A percentile compares a stretch with the other conserved stretches of the same genome.
phyloP scores from a whole-genome alignment of 2,113 vertebrate species.

The Centropus unirufus region DNA sequence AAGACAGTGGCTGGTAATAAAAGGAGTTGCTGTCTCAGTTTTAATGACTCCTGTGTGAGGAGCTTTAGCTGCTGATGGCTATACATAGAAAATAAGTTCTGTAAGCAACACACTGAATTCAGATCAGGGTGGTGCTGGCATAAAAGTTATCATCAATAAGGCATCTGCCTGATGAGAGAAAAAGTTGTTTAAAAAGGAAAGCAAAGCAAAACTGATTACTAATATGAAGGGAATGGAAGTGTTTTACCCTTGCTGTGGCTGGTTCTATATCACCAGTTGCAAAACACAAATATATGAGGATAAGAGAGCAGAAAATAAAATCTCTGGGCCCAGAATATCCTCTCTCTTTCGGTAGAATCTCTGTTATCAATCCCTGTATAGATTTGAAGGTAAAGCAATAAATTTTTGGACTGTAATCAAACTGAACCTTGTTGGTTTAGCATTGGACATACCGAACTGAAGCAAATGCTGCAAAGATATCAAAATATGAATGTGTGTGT shows the following conservation, averaged over 20 bases:
- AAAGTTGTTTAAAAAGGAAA: not conserved
- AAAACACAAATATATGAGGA: not conserved
- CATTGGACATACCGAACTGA: not conserved
- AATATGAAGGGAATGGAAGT: not conserved
- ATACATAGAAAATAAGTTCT: not conserved
- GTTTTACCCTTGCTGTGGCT: not conserved
- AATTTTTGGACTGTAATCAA: not conserved
- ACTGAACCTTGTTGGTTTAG: not conserved
- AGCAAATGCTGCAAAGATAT: not conserved
- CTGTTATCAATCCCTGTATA: not conserved
- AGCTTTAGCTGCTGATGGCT: not conserved
- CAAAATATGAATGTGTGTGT: not conserved
- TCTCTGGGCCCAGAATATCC: not conserved
- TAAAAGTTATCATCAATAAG: not conserved
- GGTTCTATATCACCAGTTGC: not conserved
- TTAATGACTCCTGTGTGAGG: not conserved
- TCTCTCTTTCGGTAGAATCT: not conserved
- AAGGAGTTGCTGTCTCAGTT: not conserved
- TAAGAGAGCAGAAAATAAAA: not conserved
- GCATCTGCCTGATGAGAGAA: not conserved
- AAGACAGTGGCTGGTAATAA: not conserved
- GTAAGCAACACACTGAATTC: not conserved
- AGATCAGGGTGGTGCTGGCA: not conserved
- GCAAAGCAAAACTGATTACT: not conserved
- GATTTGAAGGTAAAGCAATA: not conserved